Evolutionary conservation across 2,888 invertebrate genomes (phyloP), one percentile per base, ranked within the genome.

Genomic region (Charanyca ferruginea): DNA sequence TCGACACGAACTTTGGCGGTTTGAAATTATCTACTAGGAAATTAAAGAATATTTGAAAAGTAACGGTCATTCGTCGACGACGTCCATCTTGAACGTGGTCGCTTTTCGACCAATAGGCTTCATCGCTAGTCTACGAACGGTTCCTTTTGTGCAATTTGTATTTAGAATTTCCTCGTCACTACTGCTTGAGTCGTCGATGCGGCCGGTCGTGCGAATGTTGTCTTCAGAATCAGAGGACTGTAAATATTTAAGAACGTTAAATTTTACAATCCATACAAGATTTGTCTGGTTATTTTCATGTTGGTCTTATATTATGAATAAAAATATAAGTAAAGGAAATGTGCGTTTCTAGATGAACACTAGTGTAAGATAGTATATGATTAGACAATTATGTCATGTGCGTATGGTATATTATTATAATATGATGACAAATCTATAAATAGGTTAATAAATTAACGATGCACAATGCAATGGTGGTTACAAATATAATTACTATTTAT

Each of bases 131-230:
- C 94, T 89, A 45, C 89, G 90, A 75, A 90, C 90, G 57, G 86
- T 85, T 67, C 87, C 85, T 68, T 87, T 86, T 71, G 87, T 84
- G 81, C 88, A 82, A 83, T 90, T 92, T 57, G 91, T 87, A 83
- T 92, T 91, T 66, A 91, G 81, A 76, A 94, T 91, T 48, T 95
- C 94, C 49, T 95, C 95, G 77, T 94, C 95, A 87, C 93, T 91
- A 79, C 93, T 93, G 85, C 94, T 94, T 13, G 93, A 93, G 69
- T 89, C 91, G 63, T 94, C 90, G 83, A 91, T 91, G 75, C 85
- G 92, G 67, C 88, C 91, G 74, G 90, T 84, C 79, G 90, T 85
- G 58, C 89, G 89, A 66, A 91, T 86, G 74, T 91, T 92, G 60
- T 90, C 92, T 59, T 94, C 94, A 6, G 93, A 92, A 60, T 94